Conservation (phyloP, 2,113 vertebrate species). For the Crotalus tigris region DNA sequence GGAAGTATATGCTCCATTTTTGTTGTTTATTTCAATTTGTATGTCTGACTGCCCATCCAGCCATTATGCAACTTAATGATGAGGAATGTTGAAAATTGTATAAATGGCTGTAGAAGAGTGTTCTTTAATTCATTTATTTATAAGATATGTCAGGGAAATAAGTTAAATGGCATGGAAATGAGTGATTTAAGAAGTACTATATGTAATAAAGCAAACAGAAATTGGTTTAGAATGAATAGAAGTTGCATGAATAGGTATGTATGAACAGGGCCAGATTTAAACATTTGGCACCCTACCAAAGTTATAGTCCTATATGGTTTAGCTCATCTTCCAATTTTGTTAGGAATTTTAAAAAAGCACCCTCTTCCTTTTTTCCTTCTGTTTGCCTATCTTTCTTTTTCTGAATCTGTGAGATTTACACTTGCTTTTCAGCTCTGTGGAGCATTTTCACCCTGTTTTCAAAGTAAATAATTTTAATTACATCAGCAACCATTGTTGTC, state of each 20-base stretch:
- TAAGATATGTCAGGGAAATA: background rate
- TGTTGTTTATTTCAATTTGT: background rate
- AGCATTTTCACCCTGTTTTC: background rate
- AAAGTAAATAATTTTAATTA: background rate
- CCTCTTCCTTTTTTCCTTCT: background rate
- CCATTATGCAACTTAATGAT: background rate
- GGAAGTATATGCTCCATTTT: background rate
- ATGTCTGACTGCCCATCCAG: background rate
- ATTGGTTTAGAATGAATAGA: background rate
- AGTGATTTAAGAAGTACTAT: background rate
- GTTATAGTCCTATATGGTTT: background rate
- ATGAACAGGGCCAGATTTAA: background rate
- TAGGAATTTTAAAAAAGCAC: background rate
- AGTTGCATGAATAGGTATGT: background rate
- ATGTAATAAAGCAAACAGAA: background rate
- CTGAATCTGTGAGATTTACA: too few species aligned
- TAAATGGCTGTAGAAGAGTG: background rate
- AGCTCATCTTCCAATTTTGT: background rate
- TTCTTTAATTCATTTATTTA: background rate
- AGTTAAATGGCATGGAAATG: background rate
- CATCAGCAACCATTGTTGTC: background rate
- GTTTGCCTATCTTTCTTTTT: too few species aligned
- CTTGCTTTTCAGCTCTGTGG: too few species aligned
- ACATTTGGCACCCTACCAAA: background rate
- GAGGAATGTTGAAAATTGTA: background rate